Percentiles rank a stretch among this genome's conserved stretches.
phyloP scores from a whole-genome alignment of 2,113 vertebrate species.

The Azemiops feae region DNA sequence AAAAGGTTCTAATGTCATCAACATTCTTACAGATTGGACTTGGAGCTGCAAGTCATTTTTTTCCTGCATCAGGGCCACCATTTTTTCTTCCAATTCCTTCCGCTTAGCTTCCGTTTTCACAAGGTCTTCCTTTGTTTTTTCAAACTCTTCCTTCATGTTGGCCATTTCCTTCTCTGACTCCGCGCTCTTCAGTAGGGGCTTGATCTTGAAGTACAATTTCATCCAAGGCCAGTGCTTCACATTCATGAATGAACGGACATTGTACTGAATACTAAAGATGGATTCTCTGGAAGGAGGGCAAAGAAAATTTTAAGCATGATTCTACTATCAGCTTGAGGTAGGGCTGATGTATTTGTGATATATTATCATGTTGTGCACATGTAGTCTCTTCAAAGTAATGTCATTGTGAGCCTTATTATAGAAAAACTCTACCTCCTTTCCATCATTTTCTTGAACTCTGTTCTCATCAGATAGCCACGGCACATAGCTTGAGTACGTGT shows the following conservation, averaged over 20 bases:
- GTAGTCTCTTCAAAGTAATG: neutral
- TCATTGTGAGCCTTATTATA: neutral
- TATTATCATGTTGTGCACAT: neutral
- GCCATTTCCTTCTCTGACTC: constrained; percentile 85
- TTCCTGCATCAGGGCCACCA: constrained; percentile 80
- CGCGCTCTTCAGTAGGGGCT: constrained; percentile 78
- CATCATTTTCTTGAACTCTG: constrained; percentile 85
- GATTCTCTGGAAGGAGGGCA: constrained; percentile 71
- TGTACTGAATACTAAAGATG: constrained; percentile 82
- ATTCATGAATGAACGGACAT: constrained; percentile 87
- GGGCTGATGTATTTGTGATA: neutral
- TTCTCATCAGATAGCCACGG: constrained; percentile 83
- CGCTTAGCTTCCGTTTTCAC: constrained; percentile 80
- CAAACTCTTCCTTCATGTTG: constrained; percentile 82
- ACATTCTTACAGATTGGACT: constrained; percentile 69
- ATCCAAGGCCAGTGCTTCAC: constrained; percentile 94
- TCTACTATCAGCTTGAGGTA: neutral
- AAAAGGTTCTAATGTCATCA: neutral
- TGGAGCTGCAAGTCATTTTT: constrained; percentile 82
- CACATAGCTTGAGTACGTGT: constrained; percentile 90
- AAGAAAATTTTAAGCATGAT: constrained; percentile 9
- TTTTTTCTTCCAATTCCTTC: constrained; percentile 84
- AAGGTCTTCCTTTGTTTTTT: constrained; percentile 84
- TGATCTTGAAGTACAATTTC: constrained; percentile 91
- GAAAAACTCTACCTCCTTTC: constrained; percentile 76